Evolutionary conservation across 1,140 invertebrate species (phyloP).

Genomic region (Hirudo medicinalis): DNA sequence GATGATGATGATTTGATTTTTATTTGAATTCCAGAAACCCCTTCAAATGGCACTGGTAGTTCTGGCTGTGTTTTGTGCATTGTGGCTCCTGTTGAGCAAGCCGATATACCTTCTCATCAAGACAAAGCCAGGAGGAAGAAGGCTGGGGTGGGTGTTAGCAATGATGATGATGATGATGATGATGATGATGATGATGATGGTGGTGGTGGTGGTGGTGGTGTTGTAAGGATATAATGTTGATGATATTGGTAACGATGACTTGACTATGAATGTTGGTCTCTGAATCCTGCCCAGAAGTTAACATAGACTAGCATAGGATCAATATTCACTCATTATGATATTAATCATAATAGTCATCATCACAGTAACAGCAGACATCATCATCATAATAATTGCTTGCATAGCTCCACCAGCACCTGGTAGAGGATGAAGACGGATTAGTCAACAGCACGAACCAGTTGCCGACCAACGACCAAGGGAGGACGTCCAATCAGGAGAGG

Average conservation of each 20-base stretch:
- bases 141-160: background rate
- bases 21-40: conserved; percentile 42
- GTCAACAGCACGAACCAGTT: too few species aligned
- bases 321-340: too few species aligned
- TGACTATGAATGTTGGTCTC: background rate
- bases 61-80: conserved; percentile 66
- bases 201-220: background rate
- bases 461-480: too few species aligned
- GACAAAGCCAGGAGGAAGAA: background rate
- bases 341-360: too few species aligned
- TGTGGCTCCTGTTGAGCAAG: conserved; percentile 66
- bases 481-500: too few species aligned
- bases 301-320: too few species aligned
- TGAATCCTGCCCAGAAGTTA: too few species aligned
- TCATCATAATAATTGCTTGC: too few species aligned
- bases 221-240: background rate
- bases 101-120: conserved; percentile 27
- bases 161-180: conserved; percentile 6
- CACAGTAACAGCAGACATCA: too few species aligned
- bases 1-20: background rate
- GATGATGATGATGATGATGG: background rate
- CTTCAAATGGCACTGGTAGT: conserved; percentile 63
- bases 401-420: too few species aligned
- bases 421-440: too few species aligned
- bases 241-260: background rate